A percentile compares a stretch with the other conserved stretches of the same genome.
phyloP scores from a whole-genome alignment of 2,888 invertebrate species.

The Oscheius sp. region DNA sequence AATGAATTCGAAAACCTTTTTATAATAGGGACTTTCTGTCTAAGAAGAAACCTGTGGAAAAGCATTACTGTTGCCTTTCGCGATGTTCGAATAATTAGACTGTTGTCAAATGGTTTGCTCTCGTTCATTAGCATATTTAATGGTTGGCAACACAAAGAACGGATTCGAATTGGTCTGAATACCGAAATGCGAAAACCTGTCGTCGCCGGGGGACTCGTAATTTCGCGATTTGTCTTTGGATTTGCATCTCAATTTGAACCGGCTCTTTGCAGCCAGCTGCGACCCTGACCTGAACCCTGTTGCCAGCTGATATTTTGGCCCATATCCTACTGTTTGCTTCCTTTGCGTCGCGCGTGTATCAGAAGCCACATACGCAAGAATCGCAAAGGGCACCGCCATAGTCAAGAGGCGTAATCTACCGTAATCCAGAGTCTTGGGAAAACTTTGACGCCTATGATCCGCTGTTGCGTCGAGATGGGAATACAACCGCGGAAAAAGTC shows the following conservation, averaged over 20 bases:
- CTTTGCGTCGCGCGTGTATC: neutral
- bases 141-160: constrained; percentile 25
- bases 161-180: constrained; percentile 28
- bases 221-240: constrained; percentile 20
- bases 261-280: constrained; percentile 12
- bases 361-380: constrained; percentile 1
- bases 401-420: constrained; percentile 16
- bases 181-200: constrained; percentile 24
- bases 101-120: constrained; percentile 9
- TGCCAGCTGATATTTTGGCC: constrained; percentile 6
- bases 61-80: no score
- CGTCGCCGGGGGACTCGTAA: constrained; percentile 23
- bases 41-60: no score
- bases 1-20: no score
- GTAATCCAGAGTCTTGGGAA: constrained; percentile 18
- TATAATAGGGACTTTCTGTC: no score
- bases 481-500: neutral
- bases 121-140: constrained; percentile 27
- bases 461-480: constrained; percentile 20
- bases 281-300: constrained; percentile 6
- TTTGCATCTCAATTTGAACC: constrained; percentile 26
- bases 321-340: neutral
- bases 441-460: constrained; percentile 24
- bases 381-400: constrained; percentile 1
- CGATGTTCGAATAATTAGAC: neutral